Base-by-base conservation (phyloP, 2,888 invertebrate genomes). In the Cerastis leucographa region DNA sequence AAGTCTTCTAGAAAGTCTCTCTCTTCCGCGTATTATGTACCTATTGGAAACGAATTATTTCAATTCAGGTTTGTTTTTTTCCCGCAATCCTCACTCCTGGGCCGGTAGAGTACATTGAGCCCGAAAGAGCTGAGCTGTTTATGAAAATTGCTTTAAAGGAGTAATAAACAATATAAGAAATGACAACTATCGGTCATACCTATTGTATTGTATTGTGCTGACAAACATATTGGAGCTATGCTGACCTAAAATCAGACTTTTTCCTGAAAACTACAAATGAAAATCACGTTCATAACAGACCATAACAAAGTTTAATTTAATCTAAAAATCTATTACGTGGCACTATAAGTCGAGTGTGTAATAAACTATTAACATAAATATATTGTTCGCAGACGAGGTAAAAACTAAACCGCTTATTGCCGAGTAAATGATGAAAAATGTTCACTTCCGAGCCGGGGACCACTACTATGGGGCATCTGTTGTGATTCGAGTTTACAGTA, bases 401-500 rank as follows among this genome's bases (percentile, higher is more conserved):
- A 91, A 92, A 92, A 92, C 89, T 93, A 93, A 93, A 92, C 92
- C 92, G 94, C 93, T 93, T 93, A 94, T 91, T 91, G 91, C 90
- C 80, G 88, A 88, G 92, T 91, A 94, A 94, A 94, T 93, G 93
- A 94, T 94, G 94, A 94, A 93, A 94, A 94, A 94, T 94, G 93
- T 89, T 87, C 89, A 87, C 84, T 87, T 84, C 87, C 80, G 78
- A 80, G 83, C 81, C 78, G 74, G 69, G 44, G 66, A 65, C 84
- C 89, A 76, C 87, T 94, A 94, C 92, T 71, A 87, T 62, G 64
- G 64, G 35, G 84, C 22, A 51, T 3, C 22, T 19, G n/a, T n/a
- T 22, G 8, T 44, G 42, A 19, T 44, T 78, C n/a, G n/a, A 40
- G 40, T 54, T n/a, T 46, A 17, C 64, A n/a, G n/a, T n/a, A n/a